A percentile compares a stretch with the other conserved stretches of the same genome.
Evolutionary conservation across 1,140 invertebrate genomes (phyloP).

Genomic region (Rhagoletis zephyria): DNA sequence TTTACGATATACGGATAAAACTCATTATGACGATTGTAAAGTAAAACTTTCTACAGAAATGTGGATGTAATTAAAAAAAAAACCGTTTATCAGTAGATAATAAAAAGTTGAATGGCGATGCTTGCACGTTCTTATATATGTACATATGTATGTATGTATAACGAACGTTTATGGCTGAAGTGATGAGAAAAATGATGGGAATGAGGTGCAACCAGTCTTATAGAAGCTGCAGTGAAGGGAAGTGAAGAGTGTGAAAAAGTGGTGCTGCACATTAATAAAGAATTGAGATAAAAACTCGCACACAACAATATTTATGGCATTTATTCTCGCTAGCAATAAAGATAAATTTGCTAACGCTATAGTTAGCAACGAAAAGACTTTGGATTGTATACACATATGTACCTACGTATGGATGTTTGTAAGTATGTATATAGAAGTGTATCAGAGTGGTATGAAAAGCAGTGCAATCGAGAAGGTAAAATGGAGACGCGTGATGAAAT

Average conservation of each 20-base stretch:
- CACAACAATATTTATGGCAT: constrained; percentile 17
- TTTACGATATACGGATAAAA: constrained; percentile 1
- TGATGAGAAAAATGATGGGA: neutral
- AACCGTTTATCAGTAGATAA: constrained; percentile 15
- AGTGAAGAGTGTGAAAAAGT: neutral
- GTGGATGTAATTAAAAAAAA: constrained; percentile 6
- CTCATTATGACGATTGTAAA: constrained; percentile 30
- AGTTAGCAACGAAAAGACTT: neutral
- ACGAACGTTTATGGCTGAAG: neutral
- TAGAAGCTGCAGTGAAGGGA: neutral
- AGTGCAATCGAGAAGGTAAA: neutral
- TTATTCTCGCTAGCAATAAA: constrained; percentile 22
- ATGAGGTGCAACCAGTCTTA: constrained; percentile 26
- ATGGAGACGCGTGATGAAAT: neutral
- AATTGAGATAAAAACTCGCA: neutral
- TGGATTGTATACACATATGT: neutral
- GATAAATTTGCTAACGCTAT: neutral
- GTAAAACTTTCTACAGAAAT: neutral
- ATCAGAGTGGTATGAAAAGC: neutral
- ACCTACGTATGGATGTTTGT: too few relatives aligned
- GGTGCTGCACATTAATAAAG: neutral
- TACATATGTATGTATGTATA: neutral
- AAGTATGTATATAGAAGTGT: neutral
- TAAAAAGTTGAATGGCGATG: constrained; percentile 21
- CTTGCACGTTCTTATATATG: too few relatives aligned